Base-by-base conservation (phyloP, 2,113 vertebrate species). In the Sciurus niger region DNA sequence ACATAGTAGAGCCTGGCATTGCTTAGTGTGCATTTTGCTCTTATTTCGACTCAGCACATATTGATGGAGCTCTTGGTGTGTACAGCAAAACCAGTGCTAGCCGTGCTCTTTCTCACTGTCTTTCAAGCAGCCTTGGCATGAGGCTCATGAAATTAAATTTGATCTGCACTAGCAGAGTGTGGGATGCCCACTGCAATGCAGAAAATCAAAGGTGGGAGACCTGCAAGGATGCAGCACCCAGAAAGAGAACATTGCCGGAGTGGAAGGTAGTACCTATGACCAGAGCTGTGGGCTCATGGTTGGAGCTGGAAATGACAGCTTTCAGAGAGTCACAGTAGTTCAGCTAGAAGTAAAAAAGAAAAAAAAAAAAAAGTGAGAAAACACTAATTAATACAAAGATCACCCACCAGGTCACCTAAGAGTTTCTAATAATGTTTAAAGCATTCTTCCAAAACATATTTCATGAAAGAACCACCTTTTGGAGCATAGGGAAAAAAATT, bases 301-400 rank as follows among this genome's bases (percentile, higher is more conserved):
- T 99, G 74, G 98, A 99, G 89, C 98, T 96, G 79, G 98, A 99
- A 96, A 99, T 97, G 83, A 99, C 82, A 53, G 97, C 97, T 96
- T 97, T 98, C 90, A 98, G 95, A 68, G 98, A 98, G 67, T 98
- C 94, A 43, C 98, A 99, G 97, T 99, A 99, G 97, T 98, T 99
- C 78, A 98, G 97, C 99, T 99, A 60, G 98, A 98, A 96, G 96
- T 22, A 96, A 76, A 10, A 89, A 58, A 95, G 73, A 58, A 22
- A 65, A 90, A 96, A 74, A 12, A 55, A 95, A 76, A 60, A 25
- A 67, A 91, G 82, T 46, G n/a, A 95, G 53, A 88, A 94, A 87
- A 76, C 68, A 13, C 24, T 83, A 88, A 73, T 96, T 91, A 94
- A n/a, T 18, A 68, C 6, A 20, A 77, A 85, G 77, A 63, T 88